Evolutionary conservation across 2,888 invertebrate species (phyloP).

Genomic region (Acholoe squamosa): DNA sequence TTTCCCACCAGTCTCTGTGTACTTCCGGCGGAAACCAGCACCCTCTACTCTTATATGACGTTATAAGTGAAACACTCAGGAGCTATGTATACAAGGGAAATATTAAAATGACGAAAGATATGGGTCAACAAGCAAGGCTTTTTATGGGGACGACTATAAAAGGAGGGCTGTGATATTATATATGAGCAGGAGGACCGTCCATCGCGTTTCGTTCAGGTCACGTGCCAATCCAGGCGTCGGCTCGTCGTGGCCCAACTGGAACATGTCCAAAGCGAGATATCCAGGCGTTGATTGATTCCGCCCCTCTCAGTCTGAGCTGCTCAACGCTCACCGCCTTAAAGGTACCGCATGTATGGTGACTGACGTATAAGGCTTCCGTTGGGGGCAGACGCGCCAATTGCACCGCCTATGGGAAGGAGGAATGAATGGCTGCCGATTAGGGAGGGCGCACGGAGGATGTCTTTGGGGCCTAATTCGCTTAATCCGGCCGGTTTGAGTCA

Average conservation of each 20-base stretch:
- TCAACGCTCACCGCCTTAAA: no score
- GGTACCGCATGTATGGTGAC: no score
- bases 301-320: background rate
- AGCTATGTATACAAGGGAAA: no score
- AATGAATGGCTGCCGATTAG: background rate
- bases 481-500: background rate
- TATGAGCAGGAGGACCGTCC: no score
- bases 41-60: background rate
- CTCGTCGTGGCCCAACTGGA: background rate
- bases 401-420: no score
- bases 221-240: background rate
- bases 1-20: background rate
- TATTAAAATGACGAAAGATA: no score
- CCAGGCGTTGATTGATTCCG: background rate
- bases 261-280: background rate
- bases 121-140: no score
- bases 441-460: background rate
- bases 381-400: no score
- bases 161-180: background rate
- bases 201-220: no score
- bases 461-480: conserved; percentile 23
- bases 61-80: background rate
- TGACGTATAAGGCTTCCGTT: no score
- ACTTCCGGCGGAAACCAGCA: background rate
- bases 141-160: no score